Conservation (phyloP, 35 echinoderm and acorn worm genomes). For the Apostichopus parvimensis region DNA sequence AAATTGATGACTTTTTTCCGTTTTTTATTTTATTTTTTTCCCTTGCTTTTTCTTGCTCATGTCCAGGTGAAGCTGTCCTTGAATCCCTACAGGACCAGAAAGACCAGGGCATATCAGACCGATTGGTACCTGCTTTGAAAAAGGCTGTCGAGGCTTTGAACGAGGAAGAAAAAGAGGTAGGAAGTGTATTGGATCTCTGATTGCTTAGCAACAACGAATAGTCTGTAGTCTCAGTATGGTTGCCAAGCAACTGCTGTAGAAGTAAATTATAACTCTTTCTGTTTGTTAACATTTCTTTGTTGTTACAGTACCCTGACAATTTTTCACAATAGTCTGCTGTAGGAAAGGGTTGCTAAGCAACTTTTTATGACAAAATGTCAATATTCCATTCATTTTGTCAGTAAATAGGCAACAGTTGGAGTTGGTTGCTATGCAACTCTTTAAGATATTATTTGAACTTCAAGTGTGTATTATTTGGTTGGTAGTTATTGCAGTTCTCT, state of each 20-base stretch:
- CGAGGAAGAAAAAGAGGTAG: conserved; percentile 30
- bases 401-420: too few relatives aligned
- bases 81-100: conserved; percentile 49
- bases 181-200: neutral
- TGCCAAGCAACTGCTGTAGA: neutral
- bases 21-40: too few relatives aligned
- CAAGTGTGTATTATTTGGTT: too few relatives aligned
- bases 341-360: too few relatives aligned
- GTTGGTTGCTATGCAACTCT: too few relatives aligned
- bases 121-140: conserved; percentile 30
- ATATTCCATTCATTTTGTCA: too few relatives aligned
- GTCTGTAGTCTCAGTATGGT: neutral
- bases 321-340: too few relatives aligned
- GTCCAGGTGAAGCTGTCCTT: conserved; percentile 17
- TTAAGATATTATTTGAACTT: too few relatives aligned
- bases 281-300: neutral
- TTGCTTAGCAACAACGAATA: neutral
- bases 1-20: neutral
- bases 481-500: too few relatives aligned
- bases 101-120: neutral
- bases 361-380: too few relatives aligned
- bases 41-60: neutral
- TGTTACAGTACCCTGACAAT: too few relatives aligned
- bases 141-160: conserved; percentile 59
- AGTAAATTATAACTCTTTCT: neutral